Evolutionary conservation across 2,888 invertebrate species (phyloP).

Genomic region (Acanthosoma haemorrhoidale): DNA sequence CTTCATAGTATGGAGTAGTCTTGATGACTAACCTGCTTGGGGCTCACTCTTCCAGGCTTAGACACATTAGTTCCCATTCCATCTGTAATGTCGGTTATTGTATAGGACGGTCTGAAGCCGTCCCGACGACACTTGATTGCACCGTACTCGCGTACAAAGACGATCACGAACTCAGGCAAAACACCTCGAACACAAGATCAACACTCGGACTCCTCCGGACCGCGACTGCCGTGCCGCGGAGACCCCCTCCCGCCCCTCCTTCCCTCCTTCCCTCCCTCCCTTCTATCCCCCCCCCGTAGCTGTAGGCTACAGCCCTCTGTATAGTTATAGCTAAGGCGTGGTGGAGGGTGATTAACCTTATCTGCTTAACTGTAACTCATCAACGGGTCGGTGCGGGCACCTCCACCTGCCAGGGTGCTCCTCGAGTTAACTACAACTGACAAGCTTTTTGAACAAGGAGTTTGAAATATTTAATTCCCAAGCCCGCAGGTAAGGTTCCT

Average conservation of each 20-base stretch:
- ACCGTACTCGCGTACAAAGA: not conserved
- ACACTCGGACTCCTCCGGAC: not conserved
- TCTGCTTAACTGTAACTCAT: not conserved
- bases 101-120: not conserved
- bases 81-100: constrained; percentile 34
- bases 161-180: not conserved
- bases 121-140: not conserved
- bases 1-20: too few species aligned
- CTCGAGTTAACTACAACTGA: too few species aligned
- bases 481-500: too few species aligned
- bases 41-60: constrained; percentile 49
- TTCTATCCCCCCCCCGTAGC: too few species aligned
- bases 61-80: constrained; percentile 52
- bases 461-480: too few species aligned
- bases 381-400: too few species aligned
- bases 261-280: not conserved
- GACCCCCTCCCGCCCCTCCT: not conserved
- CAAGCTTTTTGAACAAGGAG: too few species aligned
- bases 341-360: constrained; percentile 11
- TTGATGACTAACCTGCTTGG: constrained; percentile 15
- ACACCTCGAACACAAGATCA: not conserved
- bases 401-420: too few species aligned
- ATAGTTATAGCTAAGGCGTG: not conserved
- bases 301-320: too few species aligned
- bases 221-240: not conserved